Conservation (phyloP, 2,888 invertebrate genomes). For the Brenthis ino region DNA sequence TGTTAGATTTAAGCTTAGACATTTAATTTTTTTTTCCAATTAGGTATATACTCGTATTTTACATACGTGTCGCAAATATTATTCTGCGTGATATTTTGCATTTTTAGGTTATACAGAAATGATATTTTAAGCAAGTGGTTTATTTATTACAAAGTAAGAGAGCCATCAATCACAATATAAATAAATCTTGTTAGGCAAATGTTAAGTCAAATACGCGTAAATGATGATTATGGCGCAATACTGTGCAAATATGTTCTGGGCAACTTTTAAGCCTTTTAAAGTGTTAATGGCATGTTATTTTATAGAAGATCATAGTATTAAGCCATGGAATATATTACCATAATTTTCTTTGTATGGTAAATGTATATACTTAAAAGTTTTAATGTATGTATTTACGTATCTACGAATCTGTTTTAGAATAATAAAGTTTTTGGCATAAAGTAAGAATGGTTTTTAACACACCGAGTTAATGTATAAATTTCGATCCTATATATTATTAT, state of each 20-base stretch:
- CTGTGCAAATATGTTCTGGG: conserved; percentile 15
- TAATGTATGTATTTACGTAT: conserved; percentile 4
- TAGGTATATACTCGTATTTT: too few relatives aligned
- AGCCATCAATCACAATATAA: too few relatives aligned
- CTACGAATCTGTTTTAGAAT: not conserved
- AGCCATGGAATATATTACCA: conserved; percentile 27
- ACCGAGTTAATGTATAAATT: conserved; percentile 20
- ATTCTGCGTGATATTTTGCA: too few relatives aligned
- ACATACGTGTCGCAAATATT: too few relatives aligned
- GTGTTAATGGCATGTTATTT: conserved; percentile 27
- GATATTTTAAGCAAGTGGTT: too few relatives aligned
- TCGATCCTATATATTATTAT: too few relatives aligned
- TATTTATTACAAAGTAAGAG: too few relatives aligned
- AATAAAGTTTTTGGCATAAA: too few relatives aligned
- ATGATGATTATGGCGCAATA: conserved; percentile 20
- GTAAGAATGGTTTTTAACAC: not conserved
- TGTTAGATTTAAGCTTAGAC: not conserved
- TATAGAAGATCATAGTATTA: conserved; percentile 27
- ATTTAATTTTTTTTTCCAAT: not conserved
- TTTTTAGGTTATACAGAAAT: too few relatives aligned
- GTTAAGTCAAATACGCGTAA: conserved; percentile 18
- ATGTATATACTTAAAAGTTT: conserved; percentile 5
- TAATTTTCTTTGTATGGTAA: conserved; percentile 24
- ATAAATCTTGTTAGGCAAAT: conserved; percentile 1
- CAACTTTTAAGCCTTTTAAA: conserved; percentile 31